Conservation (phyloP, 2,797 vertebrate species). For the Crax fasciolata region DNA sequence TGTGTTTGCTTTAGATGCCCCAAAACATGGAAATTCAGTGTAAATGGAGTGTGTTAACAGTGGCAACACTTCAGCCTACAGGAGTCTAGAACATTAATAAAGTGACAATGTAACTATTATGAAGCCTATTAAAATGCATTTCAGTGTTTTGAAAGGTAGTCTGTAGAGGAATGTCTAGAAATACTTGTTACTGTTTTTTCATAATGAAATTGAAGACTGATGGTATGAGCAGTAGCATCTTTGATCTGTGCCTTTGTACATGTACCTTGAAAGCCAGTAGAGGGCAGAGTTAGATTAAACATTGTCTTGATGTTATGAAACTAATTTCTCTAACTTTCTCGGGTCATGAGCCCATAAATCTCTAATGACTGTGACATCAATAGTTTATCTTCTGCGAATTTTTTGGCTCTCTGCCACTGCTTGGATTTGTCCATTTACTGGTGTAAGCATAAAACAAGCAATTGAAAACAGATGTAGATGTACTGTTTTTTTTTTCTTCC, state of each 20-base stretch:
- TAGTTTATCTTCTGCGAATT: background rate
- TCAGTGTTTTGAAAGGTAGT: background rate
- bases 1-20: background rate
- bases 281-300: constrained; percentile 65
- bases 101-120: background rate
- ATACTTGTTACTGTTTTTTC: background rate
- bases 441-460: background rate
- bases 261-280: constrained; percentile 36
- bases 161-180: background rate
- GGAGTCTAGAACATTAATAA: accelerated
- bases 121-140: background rate
- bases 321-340: background rate
- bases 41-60: background rate
- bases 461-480: background rate
- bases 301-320: background rate
- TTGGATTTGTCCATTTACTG: background rate
- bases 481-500: background rate
- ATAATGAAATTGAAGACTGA: accelerated
- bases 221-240: background rate
- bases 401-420: background rate
- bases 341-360: background rate
- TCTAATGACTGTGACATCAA: background rate
- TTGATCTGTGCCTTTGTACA: no score
- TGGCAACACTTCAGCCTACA: background rate
- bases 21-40: background rate